Conservation (phyloP, 2,888 invertebrate genomes). For the Lottia gigantea region DNA sequence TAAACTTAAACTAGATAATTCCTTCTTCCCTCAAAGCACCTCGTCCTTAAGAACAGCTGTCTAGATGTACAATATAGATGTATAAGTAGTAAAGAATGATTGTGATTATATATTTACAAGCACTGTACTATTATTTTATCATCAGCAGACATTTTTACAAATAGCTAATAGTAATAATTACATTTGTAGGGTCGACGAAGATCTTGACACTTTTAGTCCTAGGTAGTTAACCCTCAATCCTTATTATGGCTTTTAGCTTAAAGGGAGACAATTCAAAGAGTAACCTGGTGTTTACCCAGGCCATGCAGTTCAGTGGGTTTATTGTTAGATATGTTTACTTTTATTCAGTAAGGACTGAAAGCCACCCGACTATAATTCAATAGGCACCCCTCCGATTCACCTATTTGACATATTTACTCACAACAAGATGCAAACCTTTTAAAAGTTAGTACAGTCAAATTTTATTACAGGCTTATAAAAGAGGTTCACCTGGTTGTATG, state of each 20-base stretch:
- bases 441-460: neutral
- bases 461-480: too few species aligned
- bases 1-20: too few species aligned
- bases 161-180: constrained; percentile 1
- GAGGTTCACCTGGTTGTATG: too few species aligned
- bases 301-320: neutral
- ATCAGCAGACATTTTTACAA: neutral
- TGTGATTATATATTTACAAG: too few species aligned
- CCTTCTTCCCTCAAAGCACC: too few species aligned
- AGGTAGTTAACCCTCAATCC: neutral
- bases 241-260: neutral
- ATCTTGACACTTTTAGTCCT: constrained; percentile 1
- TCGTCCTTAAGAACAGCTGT: neutral
- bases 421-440: constrained; percentile 3
- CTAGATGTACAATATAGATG: neutral
- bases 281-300: neutral
- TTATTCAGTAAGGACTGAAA: neutral
- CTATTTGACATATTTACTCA: neutral
- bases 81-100: too few species aligned
- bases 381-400: neutral
- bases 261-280: constrained; percentile 1
- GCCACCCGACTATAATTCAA: neutral
- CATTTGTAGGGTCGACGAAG: neutral
- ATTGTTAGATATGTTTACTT: neutral
- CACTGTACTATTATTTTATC: neutral